Conservation (phyloP, 2,888 invertebrate genomes). For the Beris morrisii region DNA sequence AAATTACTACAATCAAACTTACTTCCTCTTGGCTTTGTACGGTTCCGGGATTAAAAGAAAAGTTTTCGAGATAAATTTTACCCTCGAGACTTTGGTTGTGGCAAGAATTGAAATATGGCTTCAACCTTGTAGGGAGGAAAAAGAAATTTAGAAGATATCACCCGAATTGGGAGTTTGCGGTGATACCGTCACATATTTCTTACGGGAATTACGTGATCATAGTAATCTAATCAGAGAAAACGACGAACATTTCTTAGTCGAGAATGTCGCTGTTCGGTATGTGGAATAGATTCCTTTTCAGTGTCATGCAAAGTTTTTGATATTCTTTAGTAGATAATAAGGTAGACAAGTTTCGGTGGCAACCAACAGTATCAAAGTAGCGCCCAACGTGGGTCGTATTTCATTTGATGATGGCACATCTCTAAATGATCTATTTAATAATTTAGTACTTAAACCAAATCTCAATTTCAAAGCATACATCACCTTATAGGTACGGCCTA, state of each 20-base stretch:
- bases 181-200: conserved; percentile 19
- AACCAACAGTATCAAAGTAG: no score
- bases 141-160: background rate
- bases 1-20: conserved; percentile 30
- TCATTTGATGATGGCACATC: no score
- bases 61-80: conserved; percentile 22
- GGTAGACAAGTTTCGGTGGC: no score
- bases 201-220: conserved; percentile 27
- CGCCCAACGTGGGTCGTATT: no score
- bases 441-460: no score
- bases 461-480: no score
- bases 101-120: conserved; percentile 27
- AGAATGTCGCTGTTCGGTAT: no score
- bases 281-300: no score
- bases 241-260: conserved; percentile 21
- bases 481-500: no score
- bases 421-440: no score
- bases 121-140: conserved; percentile 5
- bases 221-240: conserved; percentile 28
- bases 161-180: background rate
- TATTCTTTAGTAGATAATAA: no score
- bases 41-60: conserved; percentile 18
- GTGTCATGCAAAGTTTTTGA: no score
- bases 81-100: conserved; percentile 14
- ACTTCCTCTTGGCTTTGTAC: conserved; percentile 10